Base-by-base conservation (phyloP, 2,888 invertebrate genomes). In the Pristionchus arcanus region DNA sequence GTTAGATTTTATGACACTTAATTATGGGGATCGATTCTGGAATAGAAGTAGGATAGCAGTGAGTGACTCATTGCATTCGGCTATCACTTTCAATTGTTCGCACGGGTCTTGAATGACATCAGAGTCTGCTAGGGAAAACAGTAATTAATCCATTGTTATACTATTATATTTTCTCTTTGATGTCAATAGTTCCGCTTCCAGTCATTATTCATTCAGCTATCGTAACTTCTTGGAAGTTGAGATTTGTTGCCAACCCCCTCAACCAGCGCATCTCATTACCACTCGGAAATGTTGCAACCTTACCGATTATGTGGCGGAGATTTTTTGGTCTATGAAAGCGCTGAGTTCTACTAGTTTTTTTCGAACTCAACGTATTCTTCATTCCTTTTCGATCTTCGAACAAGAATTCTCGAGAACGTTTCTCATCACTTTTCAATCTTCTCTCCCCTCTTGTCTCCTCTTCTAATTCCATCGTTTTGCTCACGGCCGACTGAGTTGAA, bases 351-450 rank as follows among this genome's bases (percentile, higher is more conserved):
- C n/a, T n/a, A n/a, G n/a, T n/a, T n/a, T n/a, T n/a, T n/a, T n/a
- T 42, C 42, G 42, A 42, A 9, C 42, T 11, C 42, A 49, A 49
- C 13, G 42, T 11, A 49, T 11, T 49, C 9, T n/a, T 7, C 25
- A 7, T 7, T 9, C 59, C 25, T 59, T 59, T 59, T 13, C 15
- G 3, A 16, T 25, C 63, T 63, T 63, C 21, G 25, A 63, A 25
- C 63, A 25, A 59, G 59, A 16, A 21, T 59, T 42, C 42, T 42
- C 42, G 42, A 49, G 42, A 59, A 74, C 74, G 16, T 13, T 71
- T 31, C n/a, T 21, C 37, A 37, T 74, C 74, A 74, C 74, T 55
- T 83, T 42, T 25, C 83, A 28, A 49, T 83, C 83, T 53, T 83
- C 53, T 81, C 83, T 16, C 19, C 77, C 42, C 55, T n/a, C n/a